Conservation (phyloP, 2,888 invertebrate species). For the Synanthedon tipuliformis region DNA sequence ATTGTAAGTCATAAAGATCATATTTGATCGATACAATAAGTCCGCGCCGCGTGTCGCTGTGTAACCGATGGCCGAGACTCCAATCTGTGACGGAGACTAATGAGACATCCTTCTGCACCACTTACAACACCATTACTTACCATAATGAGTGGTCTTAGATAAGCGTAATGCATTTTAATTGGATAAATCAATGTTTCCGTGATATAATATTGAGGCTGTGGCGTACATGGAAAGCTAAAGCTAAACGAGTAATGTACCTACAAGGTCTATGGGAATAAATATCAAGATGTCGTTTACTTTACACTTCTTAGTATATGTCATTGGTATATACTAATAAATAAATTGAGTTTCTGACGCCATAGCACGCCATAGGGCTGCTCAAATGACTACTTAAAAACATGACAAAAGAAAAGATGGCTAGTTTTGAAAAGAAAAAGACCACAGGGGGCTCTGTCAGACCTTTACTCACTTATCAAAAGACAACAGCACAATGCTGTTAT, state of each 20-base stretch:
- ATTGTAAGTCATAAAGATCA: constrained; percentile 4
- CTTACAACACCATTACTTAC: constrained; percentile 46
- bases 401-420: too few relatives aligned
- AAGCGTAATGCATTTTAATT: constrained; percentile 54
- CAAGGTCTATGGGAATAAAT: too few relatives aligned
- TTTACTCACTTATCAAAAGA: too few relatives aligned
- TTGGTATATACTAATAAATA: too few relatives aligned
- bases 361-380: too few relatives aligned
- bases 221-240: neutral
- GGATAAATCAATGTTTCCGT: constrained; percentile 25
- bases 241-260: neutral
- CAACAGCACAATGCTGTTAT: too few relatives aligned
- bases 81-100: constrained; percentile 55
- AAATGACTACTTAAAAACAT: too few relatives aligned
- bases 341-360: too few relatives aligned
- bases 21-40: constrained; percentile 4
- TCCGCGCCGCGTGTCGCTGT: constrained; percentile 20
- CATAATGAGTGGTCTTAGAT: constrained; percentile 50
- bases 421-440: too few relatives aligned
- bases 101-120: constrained; percentile 40
- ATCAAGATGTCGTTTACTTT: too few relatives aligned
- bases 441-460: too few relatives aligned
- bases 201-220: neutral
- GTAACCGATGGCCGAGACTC: constrained; percentile 29
- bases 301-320: too few relatives aligned